A percentile compares a stretch with the other conserved stretches of the same genome.
phyloP scores from a whole-genome alignment of 2,888 invertebrate species.

The Agonopterix arenella region DNA sequence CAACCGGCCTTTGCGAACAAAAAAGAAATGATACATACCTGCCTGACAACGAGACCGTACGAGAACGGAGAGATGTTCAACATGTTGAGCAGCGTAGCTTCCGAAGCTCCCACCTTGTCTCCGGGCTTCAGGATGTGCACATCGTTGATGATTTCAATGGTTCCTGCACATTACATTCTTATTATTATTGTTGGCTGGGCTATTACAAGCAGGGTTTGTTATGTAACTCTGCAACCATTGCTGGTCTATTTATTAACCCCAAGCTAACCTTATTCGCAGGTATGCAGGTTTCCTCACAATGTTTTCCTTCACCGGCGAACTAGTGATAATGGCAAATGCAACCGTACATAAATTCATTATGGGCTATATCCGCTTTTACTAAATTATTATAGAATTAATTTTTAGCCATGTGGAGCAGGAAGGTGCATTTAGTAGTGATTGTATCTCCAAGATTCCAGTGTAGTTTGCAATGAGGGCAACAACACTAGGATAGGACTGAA shows the following conservation, averaged over 20 bases:
- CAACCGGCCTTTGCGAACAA: not conserved
- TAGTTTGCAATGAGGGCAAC: slow-evolving; percentile 1
- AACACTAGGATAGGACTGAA: slow-evolving; percentile 12
- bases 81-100: slow-evolving; percentile 99
- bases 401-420: no score
- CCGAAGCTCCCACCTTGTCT: slow-evolving; percentile 99
- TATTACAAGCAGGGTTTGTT: no score
- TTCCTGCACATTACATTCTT: slow-evolving; percentile 58
- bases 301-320: no score
- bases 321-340: no score
- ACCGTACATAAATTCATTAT: no score
- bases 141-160: slow-evolving; percentile 99
- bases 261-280: no score
- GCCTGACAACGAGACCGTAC: slow-evolving; percentile 96
- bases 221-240: no score
- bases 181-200: not conserved
- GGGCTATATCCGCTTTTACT: no score
- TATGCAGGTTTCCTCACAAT: no score
- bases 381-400: no score
- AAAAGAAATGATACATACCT: slow-evolving; percentile 51
- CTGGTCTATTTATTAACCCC: no score
- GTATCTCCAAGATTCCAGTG: slow-evolving; percentile 12
- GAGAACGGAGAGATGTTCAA: slow-evolving; percentile 99
- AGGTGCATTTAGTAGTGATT: not conserved
- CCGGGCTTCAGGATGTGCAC: slow-evolving; percentile 95